These are phyloP conservation scores for Leptoclinus maculatus DNA, from an alignment of 2,797 vertebrate species.

Conservation along the genomic window DNA sequence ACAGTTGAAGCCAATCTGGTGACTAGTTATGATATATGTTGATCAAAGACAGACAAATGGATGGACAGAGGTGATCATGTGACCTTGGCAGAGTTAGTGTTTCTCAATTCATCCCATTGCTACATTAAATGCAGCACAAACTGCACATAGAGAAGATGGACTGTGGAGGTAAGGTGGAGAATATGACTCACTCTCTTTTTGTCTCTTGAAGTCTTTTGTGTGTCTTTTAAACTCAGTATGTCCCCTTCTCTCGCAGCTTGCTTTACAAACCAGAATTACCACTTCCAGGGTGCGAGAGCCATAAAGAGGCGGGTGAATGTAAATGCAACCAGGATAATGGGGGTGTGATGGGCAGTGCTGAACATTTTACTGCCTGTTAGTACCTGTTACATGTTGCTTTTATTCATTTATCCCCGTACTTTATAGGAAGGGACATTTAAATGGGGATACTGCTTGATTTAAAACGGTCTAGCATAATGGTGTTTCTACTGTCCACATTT, in stretches of 20 bases:
- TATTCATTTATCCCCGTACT: constrained; percentile 42
- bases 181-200: constrained; percentile 5
- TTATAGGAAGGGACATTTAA: constrained; percentile 40
- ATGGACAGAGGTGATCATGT: background rate
- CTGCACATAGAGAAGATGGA: background rate
- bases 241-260: constrained; percentile 19
- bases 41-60: background rate
- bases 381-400: constrained; percentile 51
- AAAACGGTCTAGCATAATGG: constrained; percentile 13
- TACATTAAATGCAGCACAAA: background rate
- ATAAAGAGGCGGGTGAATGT: constrained; percentile 62
- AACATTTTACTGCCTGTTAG: constrained; percentile 61
- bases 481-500: constrained; percentile 7
- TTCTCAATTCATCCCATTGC: background rate
- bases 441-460: constrained; percentile 35
- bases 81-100: background rate
- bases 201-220: constrained; percentile 14
- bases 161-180: background rate
- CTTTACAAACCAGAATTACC: constrained; percentile 65
- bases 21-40: background rate
- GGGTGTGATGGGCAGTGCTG: constrained; percentile 57
- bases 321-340: constrained; percentile 58
- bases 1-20: background rate
- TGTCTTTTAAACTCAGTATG: constrained; percentile 33
- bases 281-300: constrained; percentile 43